Evolutionary conservation across 92 coral and sea anemone genomes (phyloP), one percentile per base, ranked within the genome.

Genomic region (Epizoanthus fatuus): DNA sequence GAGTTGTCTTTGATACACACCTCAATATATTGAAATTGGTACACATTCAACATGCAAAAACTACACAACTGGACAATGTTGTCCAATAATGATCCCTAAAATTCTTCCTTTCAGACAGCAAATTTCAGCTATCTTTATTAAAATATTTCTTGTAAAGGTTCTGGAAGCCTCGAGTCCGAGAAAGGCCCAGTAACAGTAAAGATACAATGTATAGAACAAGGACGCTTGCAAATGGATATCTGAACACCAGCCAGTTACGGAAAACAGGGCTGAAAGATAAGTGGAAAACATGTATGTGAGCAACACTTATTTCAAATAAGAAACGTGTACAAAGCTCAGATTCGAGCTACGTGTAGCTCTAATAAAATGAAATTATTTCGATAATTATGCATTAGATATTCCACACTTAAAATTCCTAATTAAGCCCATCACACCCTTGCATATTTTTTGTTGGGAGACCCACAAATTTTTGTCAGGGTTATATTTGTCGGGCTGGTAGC

Each of bases 121-220:
- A 69, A 16, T 72, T 35, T 81, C 81, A 83, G 19, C 68, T 74
- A 39, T 78, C 86, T 84, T 79, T 71, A 47, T 47, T 47, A 67
- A 86, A 79, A 54, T 90, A 90, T 64, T 90, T 94, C 69, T 89
- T 88, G 53, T 77, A 90, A 67, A 97, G 56, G 39, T 86, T 89
- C 70, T 85, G 91, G 80, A 91, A 97, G 38, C 82, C 81, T 65
- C 94, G 88, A 44, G 97, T 91, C 72, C 95, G 84, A 29, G 99
- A 95, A 6, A 95, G 82, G 2, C 99, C 99, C 55, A 95, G 74
- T 51, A 93, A 83, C n/a, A 91, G 74, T 29, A 97, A 90, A 37
- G 90, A 79, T 7, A 93, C 7, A 55, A 97, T 71, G 75, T 97
- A 97, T 13, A 86, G 44, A 14, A 90, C 75, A 14, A 97, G 73